Conservation (phyloP, 2,888 invertebrate species). For the Apodemia hepburni region DNA sequence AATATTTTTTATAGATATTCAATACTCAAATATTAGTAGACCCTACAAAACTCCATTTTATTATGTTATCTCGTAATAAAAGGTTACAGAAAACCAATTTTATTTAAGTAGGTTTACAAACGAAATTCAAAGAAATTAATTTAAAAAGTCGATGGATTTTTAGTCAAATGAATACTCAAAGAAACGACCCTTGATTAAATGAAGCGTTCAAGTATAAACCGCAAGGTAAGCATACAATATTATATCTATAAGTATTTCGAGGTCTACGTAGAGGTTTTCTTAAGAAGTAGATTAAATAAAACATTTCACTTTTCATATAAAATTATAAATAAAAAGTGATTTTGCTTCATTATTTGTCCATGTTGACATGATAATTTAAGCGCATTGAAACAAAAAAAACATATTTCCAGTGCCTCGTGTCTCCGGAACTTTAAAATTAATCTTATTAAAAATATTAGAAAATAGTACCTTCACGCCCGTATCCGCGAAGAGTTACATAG, state of each 20-base stretch:
- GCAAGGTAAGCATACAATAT: constrained; percentile 46
- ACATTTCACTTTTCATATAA: neutral
- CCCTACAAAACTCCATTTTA: neutral
- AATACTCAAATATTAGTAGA: no score
- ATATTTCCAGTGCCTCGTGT: no score
- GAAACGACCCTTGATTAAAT: constrained; percentile 54
- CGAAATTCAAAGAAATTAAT: constrained; percentile 34
- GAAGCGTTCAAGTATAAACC: constrained; percentile 52
- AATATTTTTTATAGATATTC: no score
- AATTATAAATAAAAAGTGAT: no score
- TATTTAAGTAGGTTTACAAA: constrained; percentile 19
- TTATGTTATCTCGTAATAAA: neutral
- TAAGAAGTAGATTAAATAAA: constrained; percentile 19
- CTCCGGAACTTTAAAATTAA: no score
- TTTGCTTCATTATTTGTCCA: no score
- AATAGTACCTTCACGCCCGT: no score
- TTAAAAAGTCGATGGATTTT: constrained; percentile 44
- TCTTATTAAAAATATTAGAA: no score
- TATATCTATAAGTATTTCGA: constrained; percentile 28
- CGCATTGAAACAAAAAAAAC: no score
- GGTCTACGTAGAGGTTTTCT: constrained; percentile 5
- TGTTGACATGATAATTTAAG: no score
- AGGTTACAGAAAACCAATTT: constrained; percentile 14
- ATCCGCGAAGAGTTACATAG: no score
- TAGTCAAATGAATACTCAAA: constrained; percentile 54